phyloP scores from a whole-genome alignment of 37 sponge, comb jelly and placozoan species.

The Haliclona indistincta region DNA sequence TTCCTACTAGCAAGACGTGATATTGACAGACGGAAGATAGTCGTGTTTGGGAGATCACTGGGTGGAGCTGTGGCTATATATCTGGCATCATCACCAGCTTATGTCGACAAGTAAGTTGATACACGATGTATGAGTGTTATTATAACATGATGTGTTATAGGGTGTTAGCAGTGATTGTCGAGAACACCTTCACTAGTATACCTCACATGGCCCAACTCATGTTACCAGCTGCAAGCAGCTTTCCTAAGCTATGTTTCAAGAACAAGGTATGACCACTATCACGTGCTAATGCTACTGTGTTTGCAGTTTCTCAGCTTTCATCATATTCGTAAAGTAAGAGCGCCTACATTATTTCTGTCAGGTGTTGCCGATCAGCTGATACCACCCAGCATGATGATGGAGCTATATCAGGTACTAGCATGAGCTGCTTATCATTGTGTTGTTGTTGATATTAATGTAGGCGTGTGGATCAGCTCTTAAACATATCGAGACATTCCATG shows the following conservation, averaged over 20 bases:
- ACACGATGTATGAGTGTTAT: background rate
- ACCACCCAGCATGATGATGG: conserved; percentile 94
- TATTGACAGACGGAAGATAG: conserved; percentile 86
- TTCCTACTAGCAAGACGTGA: conserved; percentile 80
- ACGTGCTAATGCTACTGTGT: background rate
- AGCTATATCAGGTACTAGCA: conserved; percentile 84
- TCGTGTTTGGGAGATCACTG: conserved; percentile 91
- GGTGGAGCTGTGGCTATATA: conserved; percentile 96
- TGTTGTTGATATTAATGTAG: conserved; percentile 24
- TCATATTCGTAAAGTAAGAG: conserved; percentile 72
- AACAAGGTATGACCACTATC: conserved; percentile 72
- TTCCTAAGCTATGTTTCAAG: conserved; percentile 89
- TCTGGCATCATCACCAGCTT: conserved; percentile 64
- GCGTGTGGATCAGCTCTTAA: conserved; percentile 75
- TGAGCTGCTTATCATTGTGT: background rate
- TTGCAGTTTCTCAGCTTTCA: conserved; percentile 70
- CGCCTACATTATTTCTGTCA: conserved; percentile 90
- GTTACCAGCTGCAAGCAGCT: conserved; percentile 72
- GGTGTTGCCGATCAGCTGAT: conserved; percentile 91
- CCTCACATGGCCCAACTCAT: conserved; percentile 89
- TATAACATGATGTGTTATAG: conserved; percentile 12
- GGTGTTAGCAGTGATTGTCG: conserved; percentile 84
- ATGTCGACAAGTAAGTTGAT: conserved; percentile 76
- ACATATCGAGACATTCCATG: conserved; percentile 87
- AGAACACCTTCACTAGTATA: conserved; percentile 98